Evolutionary conservation across 2,113 vertebrate species (phyloP).

Genomic region (Climacteris rufus): DNA sequence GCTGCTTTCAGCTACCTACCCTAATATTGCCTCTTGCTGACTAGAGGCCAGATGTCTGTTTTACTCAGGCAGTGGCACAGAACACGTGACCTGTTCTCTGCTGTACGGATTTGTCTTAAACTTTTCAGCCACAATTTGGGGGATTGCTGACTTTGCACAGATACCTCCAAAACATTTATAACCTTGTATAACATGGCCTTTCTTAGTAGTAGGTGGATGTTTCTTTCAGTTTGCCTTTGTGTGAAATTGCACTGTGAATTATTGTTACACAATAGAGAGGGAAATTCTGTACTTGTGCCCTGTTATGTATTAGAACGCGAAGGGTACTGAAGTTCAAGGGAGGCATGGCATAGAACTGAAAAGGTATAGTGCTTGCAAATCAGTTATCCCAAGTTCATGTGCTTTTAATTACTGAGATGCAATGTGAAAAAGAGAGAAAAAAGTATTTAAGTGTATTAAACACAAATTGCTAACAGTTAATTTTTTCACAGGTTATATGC

Average conservation of each 20-base stretch:
- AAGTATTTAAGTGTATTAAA: neutral
- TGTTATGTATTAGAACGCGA: neutral
- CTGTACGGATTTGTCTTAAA: neutral
- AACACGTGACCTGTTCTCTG: fast-evolving
- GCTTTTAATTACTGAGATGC: neutral
- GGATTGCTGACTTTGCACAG: neutral
- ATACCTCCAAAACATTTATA: neutral
- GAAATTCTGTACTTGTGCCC: neutral
- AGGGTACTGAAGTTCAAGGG: neutral
- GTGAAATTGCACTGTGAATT: neutral
- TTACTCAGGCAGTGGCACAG: neutral
- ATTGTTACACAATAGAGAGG: neutral
- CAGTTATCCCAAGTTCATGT: neutral
- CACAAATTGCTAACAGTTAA: neutral
- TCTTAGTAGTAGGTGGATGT: neutral
- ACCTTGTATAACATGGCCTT: neutral
- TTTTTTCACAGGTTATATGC: conserved; percentile 86
- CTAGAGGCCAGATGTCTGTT: neutral
- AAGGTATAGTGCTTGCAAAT: neutral
- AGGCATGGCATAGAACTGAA: neutral
- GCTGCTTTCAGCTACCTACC: neutral
- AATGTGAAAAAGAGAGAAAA: neutral
- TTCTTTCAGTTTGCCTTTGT: neutral
- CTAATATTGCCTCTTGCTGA: neutral
- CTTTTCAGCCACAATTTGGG: neutral